phyloP scores from a whole-genome alignment of 2,797 vertebrate genomes.

The Moxostoma hubbsi region DNA sequence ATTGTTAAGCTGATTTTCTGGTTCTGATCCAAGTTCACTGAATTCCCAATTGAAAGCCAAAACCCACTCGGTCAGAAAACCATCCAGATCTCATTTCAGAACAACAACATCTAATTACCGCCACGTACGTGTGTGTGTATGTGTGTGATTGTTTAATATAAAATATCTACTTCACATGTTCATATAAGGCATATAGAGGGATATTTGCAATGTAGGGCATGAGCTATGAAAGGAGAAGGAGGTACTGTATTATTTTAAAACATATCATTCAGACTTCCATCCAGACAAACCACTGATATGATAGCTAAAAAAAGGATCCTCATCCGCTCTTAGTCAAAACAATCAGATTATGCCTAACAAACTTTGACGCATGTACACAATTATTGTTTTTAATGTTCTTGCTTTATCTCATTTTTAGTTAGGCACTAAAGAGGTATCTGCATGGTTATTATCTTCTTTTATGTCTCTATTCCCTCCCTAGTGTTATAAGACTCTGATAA shows the following conservation, averaged over 20 bases:
- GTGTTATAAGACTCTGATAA: slow-evolving; percentile 1
- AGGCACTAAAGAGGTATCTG: background rate
- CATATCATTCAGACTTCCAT: slow-evolving; percentile 10
- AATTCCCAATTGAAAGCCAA: slow-evolving; percentile 30
- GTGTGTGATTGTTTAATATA: slow-evolving; percentile 32
- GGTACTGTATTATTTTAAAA: slow-evolving; percentile 7
- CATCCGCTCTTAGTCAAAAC: slow-evolving; percentile 29
- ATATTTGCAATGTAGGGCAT: too few relatives aligned
- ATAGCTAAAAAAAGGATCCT: slow-evolving; percentile 8
- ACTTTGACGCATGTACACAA: slow-evolving; percentile 10
- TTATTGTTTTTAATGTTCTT: background rate
- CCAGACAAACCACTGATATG: slow-evolving; percentile 17
- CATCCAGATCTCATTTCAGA: slow-evolving; percentile 27
- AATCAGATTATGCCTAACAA: background rate
- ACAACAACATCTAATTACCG: slow-evolving; percentile 23
- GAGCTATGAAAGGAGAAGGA: background rate
- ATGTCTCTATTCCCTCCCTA: background rate
- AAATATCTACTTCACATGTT: slow-evolving; percentile 33
- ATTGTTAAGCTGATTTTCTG: slow-evolving; percentile 14
- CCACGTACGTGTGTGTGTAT: background rate
- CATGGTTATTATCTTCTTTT: background rate
- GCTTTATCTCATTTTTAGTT: slow-evolving; percentile 7
- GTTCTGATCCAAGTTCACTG: slow-evolving; percentile 38
- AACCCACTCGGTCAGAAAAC: slow-evolving; percentile 21
- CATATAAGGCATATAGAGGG: slow-evolving; percentile 23